phyloP scores from a whole-genome alignment of 2,113 vertebrate genomes.

The Cynoglossus semilaevis region DNA sequence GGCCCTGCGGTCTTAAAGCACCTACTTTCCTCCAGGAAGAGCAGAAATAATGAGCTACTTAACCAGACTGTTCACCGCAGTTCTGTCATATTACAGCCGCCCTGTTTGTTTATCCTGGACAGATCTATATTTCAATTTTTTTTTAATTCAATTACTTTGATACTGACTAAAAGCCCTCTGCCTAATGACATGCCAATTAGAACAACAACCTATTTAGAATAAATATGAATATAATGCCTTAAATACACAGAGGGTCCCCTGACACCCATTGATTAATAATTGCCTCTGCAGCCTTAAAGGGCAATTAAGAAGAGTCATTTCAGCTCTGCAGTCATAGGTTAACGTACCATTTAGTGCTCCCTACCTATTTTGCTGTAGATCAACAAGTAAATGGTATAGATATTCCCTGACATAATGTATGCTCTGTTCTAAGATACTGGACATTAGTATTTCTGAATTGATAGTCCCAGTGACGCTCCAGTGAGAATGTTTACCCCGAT shows the following conservation, averaged over 20 bases:
- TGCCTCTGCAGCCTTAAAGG: conserved; percentile 80
- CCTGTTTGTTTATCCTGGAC: conserved; percentile 92
- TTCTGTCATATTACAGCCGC: conserved; percentile 89
- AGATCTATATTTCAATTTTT: conserved; percentile 91
- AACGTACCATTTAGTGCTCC: conserved; percentile 78
- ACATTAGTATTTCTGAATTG: conserved; percentile 74
- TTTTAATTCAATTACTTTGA: conserved; percentile 96
- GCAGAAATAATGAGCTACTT: conserved; percentile 88
- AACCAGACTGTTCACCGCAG: conserved; percentile 80
- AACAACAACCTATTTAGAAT: conserved; percentile 94
- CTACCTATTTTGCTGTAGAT: conserved; percentile 67
- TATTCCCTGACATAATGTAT: conserved; percentile 76
- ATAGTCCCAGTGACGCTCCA: conserved; percentile 53
- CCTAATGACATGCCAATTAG: conserved; percentile 98
- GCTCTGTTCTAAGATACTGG: conserved; percentile 63
- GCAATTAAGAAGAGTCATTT: conserved; percentile 91
- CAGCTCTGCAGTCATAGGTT: conserved; percentile 84
- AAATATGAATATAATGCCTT: conserved; percentile 95
- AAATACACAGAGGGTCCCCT: conserved; percentile 85
- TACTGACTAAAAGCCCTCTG: conserved; percentile 94
- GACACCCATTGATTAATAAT: conserved; percentile 96
- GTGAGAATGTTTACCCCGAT: conserved; percentile 61
- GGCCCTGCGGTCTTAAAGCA: conserved; percentile 58
- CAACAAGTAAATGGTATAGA: conserved; percentile 74
- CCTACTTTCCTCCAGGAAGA: conserved; percentile 82